phyloP scores from a whole-genome alignment of 2,113 vertebrate genomes.

The Regulus satrapa region DNA sequence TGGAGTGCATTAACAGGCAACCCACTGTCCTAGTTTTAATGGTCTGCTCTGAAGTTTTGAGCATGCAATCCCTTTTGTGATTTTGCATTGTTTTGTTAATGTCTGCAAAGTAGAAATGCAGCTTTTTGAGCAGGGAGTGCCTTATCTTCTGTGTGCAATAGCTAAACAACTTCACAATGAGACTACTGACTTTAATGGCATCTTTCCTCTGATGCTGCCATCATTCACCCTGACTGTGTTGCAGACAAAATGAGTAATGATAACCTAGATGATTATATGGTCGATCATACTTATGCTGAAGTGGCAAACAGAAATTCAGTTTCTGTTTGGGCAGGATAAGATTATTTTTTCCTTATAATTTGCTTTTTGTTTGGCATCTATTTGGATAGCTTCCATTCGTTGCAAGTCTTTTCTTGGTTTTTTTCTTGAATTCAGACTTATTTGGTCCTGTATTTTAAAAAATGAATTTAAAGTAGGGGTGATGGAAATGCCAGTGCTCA shows the following conservation, averaged over 20 bases:
- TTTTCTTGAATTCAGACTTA: background rate
- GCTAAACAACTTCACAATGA: background rate
- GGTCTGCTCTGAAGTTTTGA: background rate
- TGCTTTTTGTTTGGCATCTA: background rate
- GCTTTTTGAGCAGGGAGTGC: background rate
- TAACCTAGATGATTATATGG: background rate
- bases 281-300: background rate
- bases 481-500: background rate
- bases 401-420: background rate
- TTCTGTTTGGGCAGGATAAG: background rate
- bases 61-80: background rate
- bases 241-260: background rate
- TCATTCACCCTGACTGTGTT: background rate
- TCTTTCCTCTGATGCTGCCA: background rate
- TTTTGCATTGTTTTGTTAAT: background rate
- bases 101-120: background rate
- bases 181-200: background rate
- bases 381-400: background rate
- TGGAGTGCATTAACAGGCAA: background rate
- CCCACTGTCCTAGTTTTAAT: background rate
- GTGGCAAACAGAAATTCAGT: background rate
- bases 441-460: background rate
- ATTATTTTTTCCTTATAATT: background rate
- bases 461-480: background rate
- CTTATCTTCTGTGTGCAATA: background rate